Conservation (phyloP, 2,797 vertebrate genomes). For the Danio jaintianensis region DNA sequence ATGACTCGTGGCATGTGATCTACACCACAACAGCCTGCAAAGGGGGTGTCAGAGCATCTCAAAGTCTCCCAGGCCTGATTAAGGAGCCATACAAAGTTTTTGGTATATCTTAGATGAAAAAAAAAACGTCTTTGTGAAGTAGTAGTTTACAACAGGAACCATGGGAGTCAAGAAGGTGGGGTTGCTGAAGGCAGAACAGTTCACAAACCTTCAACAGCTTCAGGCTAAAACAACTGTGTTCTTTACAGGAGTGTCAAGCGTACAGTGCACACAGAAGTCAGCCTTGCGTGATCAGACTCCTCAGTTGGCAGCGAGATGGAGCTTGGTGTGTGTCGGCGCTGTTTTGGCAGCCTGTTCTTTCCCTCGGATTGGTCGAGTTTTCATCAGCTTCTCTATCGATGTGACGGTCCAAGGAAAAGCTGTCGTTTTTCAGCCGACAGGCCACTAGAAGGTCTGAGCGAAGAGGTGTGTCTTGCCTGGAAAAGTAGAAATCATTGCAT, state of each 20-base stretch:
- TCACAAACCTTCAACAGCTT: constrained; percentile 50
- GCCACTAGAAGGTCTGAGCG: constrained; percentile 44
- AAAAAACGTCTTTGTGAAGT: constrained; percentile 52
- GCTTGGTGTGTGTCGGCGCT: constrained; percentile 24
- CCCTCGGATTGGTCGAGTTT: constrained; percentile 45
- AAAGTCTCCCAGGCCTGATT: constrained; percentile 58
- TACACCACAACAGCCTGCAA: constrained; percentile 63
- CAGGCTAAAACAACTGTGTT: constrained; percentile 46
- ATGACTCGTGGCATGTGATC: constrained; percentile 62
- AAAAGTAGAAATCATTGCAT: constrained; percentile 1
- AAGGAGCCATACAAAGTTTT: constrained; percentile 47
- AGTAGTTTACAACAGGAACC: constrained; percentile 46
- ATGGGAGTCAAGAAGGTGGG: constrained; percentile 38
- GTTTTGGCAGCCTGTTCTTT: constrained; percentile 35
- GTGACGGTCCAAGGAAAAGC: constrained; percentile 50
- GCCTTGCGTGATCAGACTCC: constrained; percentile 47
- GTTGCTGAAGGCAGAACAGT: constrained; percentile 42
- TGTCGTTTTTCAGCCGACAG: constrained; percentile 53
- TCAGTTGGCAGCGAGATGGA: constrained; percentile 39
- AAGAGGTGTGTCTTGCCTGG: constrained; percentile 42
- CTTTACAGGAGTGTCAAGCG: constrained; percentile 45
- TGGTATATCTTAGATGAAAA: constrained; percentile 54
- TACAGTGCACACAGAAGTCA: constrained; percentile 21
- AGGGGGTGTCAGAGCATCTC: constrained; percentile 36
- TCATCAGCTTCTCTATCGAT: constrained; percentile 41